A percentile compares a stretch with the other conserved stretches of the same genome.
These are phyloP conservation scores for Sphaerodactylus townsendi DNA, from an alignment of 2,113 vertebrate genomes.

Conservation along the genomic window DNA sequence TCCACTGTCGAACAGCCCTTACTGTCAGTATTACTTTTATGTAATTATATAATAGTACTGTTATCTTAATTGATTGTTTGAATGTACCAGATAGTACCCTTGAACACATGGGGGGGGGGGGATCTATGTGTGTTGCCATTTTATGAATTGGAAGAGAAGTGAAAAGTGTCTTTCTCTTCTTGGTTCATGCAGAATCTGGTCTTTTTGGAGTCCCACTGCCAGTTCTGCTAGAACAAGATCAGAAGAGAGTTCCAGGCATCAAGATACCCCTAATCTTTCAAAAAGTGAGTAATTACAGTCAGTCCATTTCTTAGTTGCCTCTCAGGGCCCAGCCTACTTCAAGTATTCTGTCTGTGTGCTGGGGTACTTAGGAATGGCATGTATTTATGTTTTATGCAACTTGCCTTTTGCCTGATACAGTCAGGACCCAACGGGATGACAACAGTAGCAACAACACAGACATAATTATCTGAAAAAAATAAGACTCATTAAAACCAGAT, in stretches of 20 bases:
- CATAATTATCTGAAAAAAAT: too few relatives aligned
- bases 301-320: neutral
- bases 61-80: neutral
- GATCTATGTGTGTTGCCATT: slow-evolving; percentile 26
- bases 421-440: too few relatives aligned
- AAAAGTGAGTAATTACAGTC: slow-evolving; percentile 74
- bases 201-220: slow-evolving; percentile 88
- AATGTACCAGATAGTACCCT: slow-evolving; percentile 20
- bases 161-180: slow-evolving; percentile 34
- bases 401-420: too few relatives aligned
- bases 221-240: slow-evolving; percentile 91
- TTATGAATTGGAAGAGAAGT: slow-evolving; percentile 24
- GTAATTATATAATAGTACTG: neutral
- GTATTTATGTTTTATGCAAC: slow-evolving; percentile 6
- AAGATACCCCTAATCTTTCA: slow-evolving; percentile 92
- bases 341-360: neutral
- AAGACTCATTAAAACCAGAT: too few relatives aligned
- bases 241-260: slow-evolving; percentile 81
- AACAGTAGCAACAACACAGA: too few relatives aligned
- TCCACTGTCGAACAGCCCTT: too few relatives aligned
- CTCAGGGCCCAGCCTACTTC: slow-evolving; percentile 2
- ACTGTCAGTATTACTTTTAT: neutral
- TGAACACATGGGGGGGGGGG: slow-evolving; percentile 5
- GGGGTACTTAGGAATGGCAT: neutral
- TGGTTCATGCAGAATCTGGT: slow-evolving; percentile 82